Percentiles rank a stretch among this genome's conserved stretches.
Conservation (phyloP, 2,888 invertebrate genomes). For the Cerastis leucographa region DNA sequence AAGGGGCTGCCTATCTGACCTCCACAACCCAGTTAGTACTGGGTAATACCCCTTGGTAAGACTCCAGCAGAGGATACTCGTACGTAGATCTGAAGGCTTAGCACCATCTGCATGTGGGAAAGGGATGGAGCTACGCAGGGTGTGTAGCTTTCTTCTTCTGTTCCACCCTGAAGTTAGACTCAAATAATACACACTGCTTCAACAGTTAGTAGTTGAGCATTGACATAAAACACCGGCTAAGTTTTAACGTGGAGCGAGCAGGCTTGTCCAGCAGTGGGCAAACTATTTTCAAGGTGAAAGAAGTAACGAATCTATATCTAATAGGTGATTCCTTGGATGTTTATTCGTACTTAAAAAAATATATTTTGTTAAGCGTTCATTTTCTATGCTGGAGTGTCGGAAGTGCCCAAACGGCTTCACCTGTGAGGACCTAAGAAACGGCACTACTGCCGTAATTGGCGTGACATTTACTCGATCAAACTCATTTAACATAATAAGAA, state of each 20-base stretch:
- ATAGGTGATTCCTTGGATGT: too few relatives aligned
- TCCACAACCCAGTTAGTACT: too few relatives aligned
- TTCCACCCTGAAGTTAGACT: not conserved
- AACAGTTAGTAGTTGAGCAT: not conserved
- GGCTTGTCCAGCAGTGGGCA: not conserved
- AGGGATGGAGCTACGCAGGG: not conserved
- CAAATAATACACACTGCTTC: not conserved
- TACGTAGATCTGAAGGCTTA: not conserved
- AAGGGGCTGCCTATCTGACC: too few relatives aligned
- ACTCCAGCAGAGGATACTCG: not conserved
- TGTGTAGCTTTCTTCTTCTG: not conserved
- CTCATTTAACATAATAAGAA: too few relatives aligned
- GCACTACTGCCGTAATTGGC: not conserved
- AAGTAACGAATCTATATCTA: not conserved
- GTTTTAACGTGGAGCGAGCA: not conserved
- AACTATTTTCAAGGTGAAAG: too few relatives aligned
- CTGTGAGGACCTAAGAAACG: not conserved
- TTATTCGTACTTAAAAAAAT: not conserved
- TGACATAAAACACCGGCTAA: too few relatives aligned
- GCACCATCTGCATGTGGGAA: not conserved
- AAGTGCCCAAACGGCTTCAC: not conserved
- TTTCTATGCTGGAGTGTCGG: not conserved
- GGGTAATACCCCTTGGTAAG: too few relatives aligned
- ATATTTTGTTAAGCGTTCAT: not conserved
- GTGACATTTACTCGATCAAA: too few relatives aligned